Evolutionary conservation across 92 coral and sea anemone species (phyloP).

Genomic region (Epizoanthus fatuus): DNA sequence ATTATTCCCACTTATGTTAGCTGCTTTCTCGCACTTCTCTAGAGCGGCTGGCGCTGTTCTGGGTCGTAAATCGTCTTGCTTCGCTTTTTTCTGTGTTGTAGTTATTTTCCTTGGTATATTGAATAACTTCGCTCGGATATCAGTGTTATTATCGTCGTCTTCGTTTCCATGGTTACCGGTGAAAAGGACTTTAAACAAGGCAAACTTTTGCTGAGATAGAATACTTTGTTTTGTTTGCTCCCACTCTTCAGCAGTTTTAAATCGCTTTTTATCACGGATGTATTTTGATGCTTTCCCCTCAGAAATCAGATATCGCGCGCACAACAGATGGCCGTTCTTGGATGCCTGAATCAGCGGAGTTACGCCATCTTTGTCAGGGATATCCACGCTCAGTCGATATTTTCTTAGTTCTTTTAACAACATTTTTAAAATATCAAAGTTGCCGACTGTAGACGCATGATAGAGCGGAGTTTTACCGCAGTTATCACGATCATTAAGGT

Average conservation of each 20-base stretch:
- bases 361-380: slow-evolving; percentile 64
- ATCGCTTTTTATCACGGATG: slow-evolving; percentile 58
- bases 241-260: slow-evolving; percentile 83
- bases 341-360: slow-evolving; percentile 83
- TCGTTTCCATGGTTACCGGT: slow-evolving; percentile 15
- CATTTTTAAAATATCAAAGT: slow-evolving; percentile 59
- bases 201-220: slow-evolving; percentile 7
- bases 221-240: slow-evolving; percentile 57
- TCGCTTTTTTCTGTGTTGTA: not conserved
- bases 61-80: slow-evolving; percentile 25
- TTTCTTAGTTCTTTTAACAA: slow-evolving; percentile 56
- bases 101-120: not conserved
- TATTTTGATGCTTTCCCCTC: slow-evolving; percentile 82
- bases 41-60: slow-evolving; percentile 15
- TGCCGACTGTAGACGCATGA: slow-evolving; percentile 76
- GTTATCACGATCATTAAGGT: slow-evolving; percentile 69
- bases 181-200: slow-evolving; percentile 18
- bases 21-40: not conserved
- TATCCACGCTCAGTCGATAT: slow-evolving; percentile 73
- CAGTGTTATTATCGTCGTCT: not conserved
- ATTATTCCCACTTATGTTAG: not conserved
- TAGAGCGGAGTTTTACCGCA: slow-evolving; percentile 79
- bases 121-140: not conserved
- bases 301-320: slow-evolving; percentile 63
- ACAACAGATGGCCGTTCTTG: slow-evolving; percentile 57